phyloP scores from a whole-genome alignment of 2,888 invertebrate genomes.

The Taphrorychus bicolor region DNA sequence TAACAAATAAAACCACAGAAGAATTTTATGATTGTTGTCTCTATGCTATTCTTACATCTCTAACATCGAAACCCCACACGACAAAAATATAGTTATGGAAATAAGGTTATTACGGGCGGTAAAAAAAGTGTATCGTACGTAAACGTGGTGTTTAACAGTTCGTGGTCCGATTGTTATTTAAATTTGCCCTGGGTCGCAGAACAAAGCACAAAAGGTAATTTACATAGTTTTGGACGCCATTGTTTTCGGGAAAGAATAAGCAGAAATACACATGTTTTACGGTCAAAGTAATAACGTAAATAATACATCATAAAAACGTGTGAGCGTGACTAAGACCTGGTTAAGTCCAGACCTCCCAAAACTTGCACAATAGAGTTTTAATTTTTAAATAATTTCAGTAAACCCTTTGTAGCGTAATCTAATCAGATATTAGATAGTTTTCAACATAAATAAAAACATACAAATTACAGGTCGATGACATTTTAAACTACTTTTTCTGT shows the following conservation, averaged over 20 bases:
- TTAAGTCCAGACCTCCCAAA: slow-evolving; percentile 7
- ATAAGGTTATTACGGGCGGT: background rate
- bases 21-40: no score
- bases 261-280: slow-evolving; percentile 26
- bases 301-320: background rate
- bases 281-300: slow-evolving; percentile 21
- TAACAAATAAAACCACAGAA: no score
- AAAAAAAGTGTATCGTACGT: slow-evolving; percentile 15
- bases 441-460: no score
- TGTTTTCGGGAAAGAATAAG: slow-evolving; percentile 30
- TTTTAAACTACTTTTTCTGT: slow-evolving; percentile 17
- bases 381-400: background rate
- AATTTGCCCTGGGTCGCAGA: slow-evolving; percentile 23
- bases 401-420: background rate
- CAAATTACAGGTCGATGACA: slow-evolving; percentile 15
- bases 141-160: slow-evolving; percentile 25
- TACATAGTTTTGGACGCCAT: slow-evolving; percentile 40
- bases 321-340: background rate
- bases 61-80: background rate
- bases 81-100: background rate
- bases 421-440: no score
- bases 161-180: slow-evolving; percentile 35
- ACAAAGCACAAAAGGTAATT: slow-evolving; percentile 38
- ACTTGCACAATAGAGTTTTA: background rate
- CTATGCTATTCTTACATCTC: no score